Percentiles rank a stretch among this genome's conserved stretches.
Evolutionary conservation across 2,888 invertebrate genomes (phyloP).

Genomic region (Sympetrum striolatum): DNA sequence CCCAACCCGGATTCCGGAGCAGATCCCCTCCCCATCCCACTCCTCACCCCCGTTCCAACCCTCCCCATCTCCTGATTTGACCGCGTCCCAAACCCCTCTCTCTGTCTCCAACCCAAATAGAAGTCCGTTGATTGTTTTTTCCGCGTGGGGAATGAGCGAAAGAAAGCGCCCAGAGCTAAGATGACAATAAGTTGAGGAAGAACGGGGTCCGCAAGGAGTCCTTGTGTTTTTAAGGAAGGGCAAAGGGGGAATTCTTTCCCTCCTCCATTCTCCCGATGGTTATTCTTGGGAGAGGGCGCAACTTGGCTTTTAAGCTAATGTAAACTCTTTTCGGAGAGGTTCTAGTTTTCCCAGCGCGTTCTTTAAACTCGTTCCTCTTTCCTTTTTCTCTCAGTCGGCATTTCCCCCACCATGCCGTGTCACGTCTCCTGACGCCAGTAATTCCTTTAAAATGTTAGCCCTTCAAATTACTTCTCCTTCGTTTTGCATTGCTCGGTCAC

Average conservation of each 20-base stretch:
- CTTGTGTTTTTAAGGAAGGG: background rate
- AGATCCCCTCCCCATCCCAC: background rate
- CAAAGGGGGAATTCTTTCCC: background rate
- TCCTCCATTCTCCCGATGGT: background rate
- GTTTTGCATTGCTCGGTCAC: background rate
- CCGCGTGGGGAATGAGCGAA: background rate
- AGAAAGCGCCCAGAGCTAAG: background rate
- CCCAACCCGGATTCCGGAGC: background rate
- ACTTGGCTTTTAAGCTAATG: conserved; percentile 22
- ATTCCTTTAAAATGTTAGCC: background rate
- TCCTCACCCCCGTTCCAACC: background rate
- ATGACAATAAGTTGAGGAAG: background rate
- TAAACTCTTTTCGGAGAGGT: background rate
- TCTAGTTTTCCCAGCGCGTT: background rate
- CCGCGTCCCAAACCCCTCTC: background rate
- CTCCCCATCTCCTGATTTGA: background rate
- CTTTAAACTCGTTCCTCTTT: background rate
- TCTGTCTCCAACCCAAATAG: background rate
- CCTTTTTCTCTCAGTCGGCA: background rate
- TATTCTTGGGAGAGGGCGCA: background rate
- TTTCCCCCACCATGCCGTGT: background rate
- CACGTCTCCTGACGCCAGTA: background rate
- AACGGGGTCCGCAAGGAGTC: background rate
- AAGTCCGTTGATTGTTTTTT: background rate
- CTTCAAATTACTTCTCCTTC: background rate